These are phyloP conservation scores for Hirtodrosophila duncani DNA, from an alignment of 2,888 invertebrate species.

Conservation along the genomic window DNA sequence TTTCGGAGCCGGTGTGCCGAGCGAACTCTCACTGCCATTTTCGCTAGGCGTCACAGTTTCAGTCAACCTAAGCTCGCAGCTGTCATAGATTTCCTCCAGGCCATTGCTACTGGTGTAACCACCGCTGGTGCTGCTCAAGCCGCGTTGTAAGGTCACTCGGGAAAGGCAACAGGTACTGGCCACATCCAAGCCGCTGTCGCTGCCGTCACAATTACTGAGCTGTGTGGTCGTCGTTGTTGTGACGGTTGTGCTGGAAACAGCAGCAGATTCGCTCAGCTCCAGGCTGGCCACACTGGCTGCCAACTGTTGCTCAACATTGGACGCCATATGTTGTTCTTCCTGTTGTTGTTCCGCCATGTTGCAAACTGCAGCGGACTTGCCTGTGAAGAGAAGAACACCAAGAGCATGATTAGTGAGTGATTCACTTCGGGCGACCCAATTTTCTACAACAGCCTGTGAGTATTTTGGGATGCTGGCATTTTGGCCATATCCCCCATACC, in stretches of 20 bases:
- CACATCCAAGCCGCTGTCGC: conserved; percentile 90
- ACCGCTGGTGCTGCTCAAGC: conserved; percentile 81
- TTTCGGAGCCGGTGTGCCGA: too few relatives aligned
- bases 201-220: conserved; percentile 81
- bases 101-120: conserved; percentile 83
- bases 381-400: conserved; percentile 23
- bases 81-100: conserved; percentile 61
- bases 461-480: conserved; percentile 68
- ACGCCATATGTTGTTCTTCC: conserved; percentile 32
- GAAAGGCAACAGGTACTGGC: conserved; percentile 74
- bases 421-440: conserved; percentile 59
- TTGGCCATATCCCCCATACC: conserved; percentile 24
- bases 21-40: conserved; percentile 87
- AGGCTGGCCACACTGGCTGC: conserved; percentile 61
- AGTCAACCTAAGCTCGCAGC: conserved; percentile 64
- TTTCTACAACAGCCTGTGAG: conserved; percentile 44
- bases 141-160: conserved; percentile 79
- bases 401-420: conserved; percentile 32
- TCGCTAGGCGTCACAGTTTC: conserved; percentile 80
- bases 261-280: conserved; percentile 57
- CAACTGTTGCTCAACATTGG: conserved; percentile 44
- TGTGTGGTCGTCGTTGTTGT: conserved; percentile 5
- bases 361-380: conserved; percentile 56
- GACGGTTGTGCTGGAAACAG: conserved; percentile 15
- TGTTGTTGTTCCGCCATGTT: conserved; percentile 49